Percentiles rank a stretch among this genome's conserved stretches.
These are phyloP conservation scores for Elephantulus edwardii DNA, from an alignment of 2,113 vertebrate species.

Conservation along the genomic window DNA sequence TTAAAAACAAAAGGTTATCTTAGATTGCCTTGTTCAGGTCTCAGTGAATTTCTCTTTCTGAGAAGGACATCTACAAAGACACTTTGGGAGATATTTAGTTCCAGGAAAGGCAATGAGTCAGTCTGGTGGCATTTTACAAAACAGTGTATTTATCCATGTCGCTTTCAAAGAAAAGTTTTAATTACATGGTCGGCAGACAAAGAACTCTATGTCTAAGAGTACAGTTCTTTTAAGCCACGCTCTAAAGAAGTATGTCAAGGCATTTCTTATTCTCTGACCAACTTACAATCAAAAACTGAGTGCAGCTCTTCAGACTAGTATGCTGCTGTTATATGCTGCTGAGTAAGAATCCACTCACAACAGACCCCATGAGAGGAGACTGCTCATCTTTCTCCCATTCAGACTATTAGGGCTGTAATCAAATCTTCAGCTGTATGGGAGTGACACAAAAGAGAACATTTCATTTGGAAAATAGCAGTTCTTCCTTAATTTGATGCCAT, in stretches of 20 bases:
- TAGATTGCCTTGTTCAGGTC: conserved; percentile 12
- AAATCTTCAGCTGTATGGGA: neutral
- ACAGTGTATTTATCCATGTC: neutral
- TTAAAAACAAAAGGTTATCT: conserved; percentile 67
- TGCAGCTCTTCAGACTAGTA: neutral
- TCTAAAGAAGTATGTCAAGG: neutral
- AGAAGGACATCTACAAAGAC: conserved; percentile 32
- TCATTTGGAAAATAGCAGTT: neutral
- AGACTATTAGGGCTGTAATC: too few relatives aligned
- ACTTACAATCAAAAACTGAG: neutral
- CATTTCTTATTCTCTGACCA: neutral
- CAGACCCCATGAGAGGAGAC: too few relatives aligned
- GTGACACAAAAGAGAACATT: neutral
- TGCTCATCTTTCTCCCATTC: too few relatives aligned
- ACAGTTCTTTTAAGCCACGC: neutral
- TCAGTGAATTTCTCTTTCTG: conserved; percentile 36
- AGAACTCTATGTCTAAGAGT: neutral
- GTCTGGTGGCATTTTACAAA: conserved; percentile 53
- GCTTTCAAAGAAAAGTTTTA: conserved; percentile 63
- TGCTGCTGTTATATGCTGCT: too few relatives aligned
- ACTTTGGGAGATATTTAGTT: conserved; percentile 39
- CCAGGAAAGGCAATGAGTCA: conserved; percentile 19
- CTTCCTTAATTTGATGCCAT: neutral
- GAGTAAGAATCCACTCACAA: too few relatives aligned
- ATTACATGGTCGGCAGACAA: conserved; percentile 45